A percentile compares a stretch with the other conserved stretches of the same genome.
These are phyloP conservation scores for Heterotilapia buettikoferi DNA, from an alignment of 2,113 vertebrate genomes.

Conservation along the genomic window DNA sequence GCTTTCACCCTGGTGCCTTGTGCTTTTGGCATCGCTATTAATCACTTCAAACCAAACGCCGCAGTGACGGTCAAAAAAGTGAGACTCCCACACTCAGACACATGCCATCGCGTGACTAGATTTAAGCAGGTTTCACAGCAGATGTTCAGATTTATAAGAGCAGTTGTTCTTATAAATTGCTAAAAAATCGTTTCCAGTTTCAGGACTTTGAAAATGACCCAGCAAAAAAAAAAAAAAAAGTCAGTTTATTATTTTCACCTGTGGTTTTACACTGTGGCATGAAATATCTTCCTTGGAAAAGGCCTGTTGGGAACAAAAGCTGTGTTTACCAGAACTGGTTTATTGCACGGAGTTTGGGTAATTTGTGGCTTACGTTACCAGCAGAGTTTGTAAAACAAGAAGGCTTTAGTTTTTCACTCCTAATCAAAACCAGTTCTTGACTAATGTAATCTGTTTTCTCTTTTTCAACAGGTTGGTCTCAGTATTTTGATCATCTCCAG, in stretches of 20 bases:
- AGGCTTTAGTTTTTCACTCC: background rate
- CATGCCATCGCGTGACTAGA: background rate
- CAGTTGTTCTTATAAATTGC: background rate
- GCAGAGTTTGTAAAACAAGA: background rate
- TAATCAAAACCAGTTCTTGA: background rate
- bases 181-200: background rate
- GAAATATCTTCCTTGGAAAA: background rate
- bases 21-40: slow-evolving; percentile 72
- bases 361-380: background rate
- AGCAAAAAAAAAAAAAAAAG: background rate
- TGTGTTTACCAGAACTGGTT: background rate
- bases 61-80: slow-evolving; percentile 72
- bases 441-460: background rate
- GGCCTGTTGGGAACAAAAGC: background rate
- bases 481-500: slow-evolving; percentile 53
- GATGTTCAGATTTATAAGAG: background rate
- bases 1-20: slow-evolving; percentile 74
- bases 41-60: slow-evolving; percentile 76
- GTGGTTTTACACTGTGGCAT: background rate
- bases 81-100: slow-evolving; percentile 2
- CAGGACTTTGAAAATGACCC: background rate
- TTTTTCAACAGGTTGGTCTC: slow-evolving; percentile 64
- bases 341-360: background rate
- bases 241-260: background rate
- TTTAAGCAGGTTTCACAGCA: background rate